These are phyloP conservation scores for Netelia virgata DNA, from an alignment of 2,888 invertebrate species.

Conservation along the genomic window DNA sequence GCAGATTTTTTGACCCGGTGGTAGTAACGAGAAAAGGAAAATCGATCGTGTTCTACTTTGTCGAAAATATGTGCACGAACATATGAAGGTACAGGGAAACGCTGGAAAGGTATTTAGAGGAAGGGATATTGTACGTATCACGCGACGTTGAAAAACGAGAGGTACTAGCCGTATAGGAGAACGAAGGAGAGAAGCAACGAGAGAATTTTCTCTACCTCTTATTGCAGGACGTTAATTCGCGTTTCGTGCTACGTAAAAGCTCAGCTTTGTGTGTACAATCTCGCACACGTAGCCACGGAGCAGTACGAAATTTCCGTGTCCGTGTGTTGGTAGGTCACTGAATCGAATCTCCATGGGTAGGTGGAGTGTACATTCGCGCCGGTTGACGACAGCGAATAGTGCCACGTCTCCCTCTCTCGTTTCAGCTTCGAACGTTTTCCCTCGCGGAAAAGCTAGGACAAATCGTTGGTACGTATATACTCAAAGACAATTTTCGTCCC, in stretches of 20 bases:
- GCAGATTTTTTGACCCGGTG: constrained; percentile 4
- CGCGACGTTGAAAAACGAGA: constrained; percentile 50
- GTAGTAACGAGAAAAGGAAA: constrained; percentile 14
- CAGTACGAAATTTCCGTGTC: background rate
- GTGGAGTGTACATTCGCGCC: constrained; percentile 39
- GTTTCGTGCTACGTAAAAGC: constrained; percentile 24
- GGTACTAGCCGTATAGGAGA: background rate
- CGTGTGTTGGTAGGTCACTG: constrained; percentile 62
- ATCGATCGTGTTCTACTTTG: constrained; percentile 61
- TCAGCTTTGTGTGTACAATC: background rate
- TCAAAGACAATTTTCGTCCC: background rate
- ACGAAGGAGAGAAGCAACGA: background rate
- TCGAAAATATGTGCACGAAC: constrained; percentile 43
- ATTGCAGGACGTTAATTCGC: constrained; percentile 18
- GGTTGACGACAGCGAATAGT: constrained; percentile 66
- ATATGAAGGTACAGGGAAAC: background rate
- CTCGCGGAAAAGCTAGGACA: background rate
- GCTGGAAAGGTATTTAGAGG: background rate
- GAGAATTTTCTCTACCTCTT: constrained; percentile 17
- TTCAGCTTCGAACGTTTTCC: constrained; percentile 27
- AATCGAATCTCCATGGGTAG: constrained; percentile 57
- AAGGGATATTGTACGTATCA: constrained; percentile 34
- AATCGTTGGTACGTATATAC: constrained; percentile 6
- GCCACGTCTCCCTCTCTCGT: background rate
- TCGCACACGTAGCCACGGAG: background rate